A percentile compares a stretch with the other conserved stretches of the same genome.
Conservation (phyloP, 2,888 invertebrate genomes). For the Tipula lateralis region DNA sequence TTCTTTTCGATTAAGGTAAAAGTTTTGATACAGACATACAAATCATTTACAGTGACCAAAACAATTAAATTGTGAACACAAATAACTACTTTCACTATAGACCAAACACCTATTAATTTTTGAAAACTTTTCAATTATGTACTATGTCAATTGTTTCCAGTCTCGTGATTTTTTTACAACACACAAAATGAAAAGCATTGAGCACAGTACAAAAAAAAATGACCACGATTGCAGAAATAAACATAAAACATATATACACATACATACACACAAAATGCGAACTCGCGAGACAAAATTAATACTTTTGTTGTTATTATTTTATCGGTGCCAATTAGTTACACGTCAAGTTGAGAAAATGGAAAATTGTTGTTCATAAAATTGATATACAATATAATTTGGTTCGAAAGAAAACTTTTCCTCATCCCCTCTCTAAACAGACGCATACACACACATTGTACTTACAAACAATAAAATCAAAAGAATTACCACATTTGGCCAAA, state of each 20-base stretch:
- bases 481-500: background rate
- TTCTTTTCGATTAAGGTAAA: too few relatives aligned
- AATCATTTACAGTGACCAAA: too few relatives aligned
- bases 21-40: too few relatives aligned
- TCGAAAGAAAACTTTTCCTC: background rate
- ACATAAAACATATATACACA: background rate
- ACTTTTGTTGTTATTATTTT: background rate
- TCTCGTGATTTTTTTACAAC: background rate
- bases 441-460: background rate
- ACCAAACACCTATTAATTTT: background rate
- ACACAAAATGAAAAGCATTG: background rate
- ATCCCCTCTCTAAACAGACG: too few relatives aligned
- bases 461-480: background rate
- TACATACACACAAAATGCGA: background rate
- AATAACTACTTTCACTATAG: background rate
- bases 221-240: background rate
- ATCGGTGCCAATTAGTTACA: conserved; percentile 11
- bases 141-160: background rate
- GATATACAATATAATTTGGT: background rate
- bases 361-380: background rate
- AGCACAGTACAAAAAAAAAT: background rate
- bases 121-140: background rate
- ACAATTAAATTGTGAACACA: background rate
- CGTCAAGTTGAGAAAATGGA: background rate
- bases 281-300: background rate